These are phyloP conservation scores for Eptesicus fuscus DNA, from an alignment of 2,113 vertebrate genomes.

Conservation along the genomic window DNA sequence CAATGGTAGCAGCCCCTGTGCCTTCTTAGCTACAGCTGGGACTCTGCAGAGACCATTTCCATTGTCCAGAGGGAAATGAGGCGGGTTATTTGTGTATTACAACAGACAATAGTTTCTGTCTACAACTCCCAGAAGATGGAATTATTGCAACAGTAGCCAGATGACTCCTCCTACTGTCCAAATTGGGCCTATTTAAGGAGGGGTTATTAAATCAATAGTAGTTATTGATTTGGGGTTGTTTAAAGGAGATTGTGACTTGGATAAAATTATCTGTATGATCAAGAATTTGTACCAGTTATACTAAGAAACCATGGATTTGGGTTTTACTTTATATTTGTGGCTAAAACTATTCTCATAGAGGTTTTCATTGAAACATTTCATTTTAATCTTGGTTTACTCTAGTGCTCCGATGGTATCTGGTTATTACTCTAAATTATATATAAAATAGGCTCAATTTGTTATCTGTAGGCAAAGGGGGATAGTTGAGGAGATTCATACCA, in stretches of 20 bases:
- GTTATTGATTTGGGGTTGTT: not conserved
- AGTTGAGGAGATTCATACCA: not conserved
- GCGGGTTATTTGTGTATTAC: conserved; percentile 30
- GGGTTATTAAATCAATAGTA: not conserved
- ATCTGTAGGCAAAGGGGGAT: not conserved
- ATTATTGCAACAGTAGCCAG: not conserved
- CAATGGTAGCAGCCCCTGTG: conserved; percentile 53
- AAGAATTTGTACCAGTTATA: conserved; percentile 10
- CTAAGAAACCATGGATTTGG: not conserved
- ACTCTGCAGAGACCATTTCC: conserved; percentile 32
- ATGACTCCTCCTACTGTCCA: not conserved
- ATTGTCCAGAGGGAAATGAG: conserved; percentile 67
- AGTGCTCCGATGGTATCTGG: not conserved
- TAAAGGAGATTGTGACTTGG: not conserved
- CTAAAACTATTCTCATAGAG: conserved; percentile 14
- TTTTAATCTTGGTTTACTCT: conserved; percentile 18
- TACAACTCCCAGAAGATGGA: conserved; percentile 21
- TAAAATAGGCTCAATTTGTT: fast-evolving
- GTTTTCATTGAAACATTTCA: not conserved
- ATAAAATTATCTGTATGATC: not conserved
- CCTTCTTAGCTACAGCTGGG: conserved; percentile 77
- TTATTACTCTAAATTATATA: not conserved
- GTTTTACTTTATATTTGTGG: not conserved
- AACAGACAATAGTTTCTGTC: not conserved
- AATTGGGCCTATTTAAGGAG: not conserved